Evolutionary conservation across 2,888 invertebrate species (phyloP).

Genomic region (Drosophila phalerata): DNA sequence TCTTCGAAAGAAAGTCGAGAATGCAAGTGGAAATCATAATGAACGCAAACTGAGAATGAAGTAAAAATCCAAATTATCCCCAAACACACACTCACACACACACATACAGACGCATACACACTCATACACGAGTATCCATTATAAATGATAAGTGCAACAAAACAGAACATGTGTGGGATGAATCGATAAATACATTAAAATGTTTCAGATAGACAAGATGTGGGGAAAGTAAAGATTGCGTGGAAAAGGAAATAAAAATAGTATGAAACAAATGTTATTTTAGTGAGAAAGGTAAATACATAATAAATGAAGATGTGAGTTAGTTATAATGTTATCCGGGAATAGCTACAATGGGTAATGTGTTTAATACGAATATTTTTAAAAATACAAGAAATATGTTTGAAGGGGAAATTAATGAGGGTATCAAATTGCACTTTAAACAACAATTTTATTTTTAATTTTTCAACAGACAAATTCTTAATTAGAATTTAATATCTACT

Average conservation of each 20-base stretch:
- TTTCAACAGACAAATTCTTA: neutral
- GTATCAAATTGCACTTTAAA: neutral
- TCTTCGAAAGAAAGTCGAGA: neutral
- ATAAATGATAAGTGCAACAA: neutral
- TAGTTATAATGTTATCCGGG: neutral
- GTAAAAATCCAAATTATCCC: neutral
- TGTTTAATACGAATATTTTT: neutral
- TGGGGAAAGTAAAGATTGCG: neutral
- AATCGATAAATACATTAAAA: constrained; percentile 14
- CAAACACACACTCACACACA: too few relatives aligned
- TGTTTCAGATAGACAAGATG: neutral
- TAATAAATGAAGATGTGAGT: neutral
- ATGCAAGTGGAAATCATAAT: constrained; percentile 5
- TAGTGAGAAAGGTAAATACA: neutral
- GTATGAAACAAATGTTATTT: constrained; percentile 2
- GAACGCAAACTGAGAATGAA: neutral
- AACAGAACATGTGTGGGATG: neutral
- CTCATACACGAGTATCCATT: neutral
- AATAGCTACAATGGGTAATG: neutral
- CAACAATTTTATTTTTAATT: too few relatives aligned
- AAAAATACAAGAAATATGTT: neutral
- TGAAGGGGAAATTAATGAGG: neutral
- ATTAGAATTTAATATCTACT: neutral
- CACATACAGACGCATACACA: too few relatives aligned
- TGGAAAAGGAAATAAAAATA: constrained; percentile 1